Evolutionary conservation across 2,113 vertebrate species (phyloP).

Genomic region (Chaetura pelagica): DNA sequence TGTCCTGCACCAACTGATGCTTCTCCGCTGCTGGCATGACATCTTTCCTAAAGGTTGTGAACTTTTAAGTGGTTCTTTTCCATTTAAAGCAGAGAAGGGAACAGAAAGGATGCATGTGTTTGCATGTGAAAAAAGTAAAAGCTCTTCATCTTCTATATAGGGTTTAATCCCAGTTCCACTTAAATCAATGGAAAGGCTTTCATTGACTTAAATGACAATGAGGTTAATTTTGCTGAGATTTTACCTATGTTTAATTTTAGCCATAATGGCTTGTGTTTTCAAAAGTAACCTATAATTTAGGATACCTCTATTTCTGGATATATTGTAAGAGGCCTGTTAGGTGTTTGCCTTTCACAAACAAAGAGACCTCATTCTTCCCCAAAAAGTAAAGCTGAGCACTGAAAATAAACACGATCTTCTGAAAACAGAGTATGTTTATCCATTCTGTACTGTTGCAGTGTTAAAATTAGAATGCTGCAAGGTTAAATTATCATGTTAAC

Average conservation of each 20-base stretch:
- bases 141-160: neutral
- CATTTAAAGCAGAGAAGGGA: neutral
- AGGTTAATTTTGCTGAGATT: neutral
- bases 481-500: constrained; percentile 21
- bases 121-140: neutral
- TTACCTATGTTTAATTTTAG: constrained; percentile 13
- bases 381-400: neutral
- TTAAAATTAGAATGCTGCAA: constrained; percentile 58
- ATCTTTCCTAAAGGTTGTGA: neutral
- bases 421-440: neutral
- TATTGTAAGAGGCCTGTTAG: neutral
- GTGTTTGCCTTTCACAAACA: neutral
- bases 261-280: neutral
- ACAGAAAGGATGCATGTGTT: neutral
- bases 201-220: neutral
- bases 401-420: neutral
- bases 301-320: neutral
- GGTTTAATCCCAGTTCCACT: neutral
- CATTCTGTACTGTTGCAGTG: neutral
- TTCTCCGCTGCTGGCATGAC: neutral
- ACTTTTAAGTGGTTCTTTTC: neutral
- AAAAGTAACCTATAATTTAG: neutral
- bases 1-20: neutral
- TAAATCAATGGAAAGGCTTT: neutral
- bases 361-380: neutral